Conservation (phyloP, 2,888 invertebrate species). For the Sceliomorpha sp. region DNA sequence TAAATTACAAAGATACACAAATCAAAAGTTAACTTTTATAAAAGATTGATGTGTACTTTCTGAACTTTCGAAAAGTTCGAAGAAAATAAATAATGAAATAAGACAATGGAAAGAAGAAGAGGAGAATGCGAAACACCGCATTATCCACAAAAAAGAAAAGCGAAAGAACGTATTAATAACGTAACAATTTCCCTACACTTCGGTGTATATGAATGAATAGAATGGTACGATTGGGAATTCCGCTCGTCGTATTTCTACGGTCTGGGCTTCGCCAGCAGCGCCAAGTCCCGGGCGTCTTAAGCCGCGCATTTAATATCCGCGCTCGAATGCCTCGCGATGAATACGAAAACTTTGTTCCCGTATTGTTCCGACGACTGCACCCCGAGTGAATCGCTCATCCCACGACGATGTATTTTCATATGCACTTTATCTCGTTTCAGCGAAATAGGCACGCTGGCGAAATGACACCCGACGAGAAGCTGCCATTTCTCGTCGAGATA, state of each 20-base stretch:
- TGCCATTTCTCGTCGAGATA: constrained; percentile 41
- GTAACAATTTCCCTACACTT: constrained; percentile 29
- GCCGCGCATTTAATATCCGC: constrained; percentile 52
- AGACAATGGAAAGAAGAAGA: too few species aligned
- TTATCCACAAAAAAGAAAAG: too few species aligned
- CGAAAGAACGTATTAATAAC: constrained; percentile 9
- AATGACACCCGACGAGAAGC: constrained; percentile 43
- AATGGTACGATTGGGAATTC: constrained; percentile 40
- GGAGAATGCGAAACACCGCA: too few species aligned
- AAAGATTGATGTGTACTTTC: too few species aligned
- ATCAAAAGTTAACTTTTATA: too few species aligned
- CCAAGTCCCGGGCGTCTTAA: constrained; percentile 45
- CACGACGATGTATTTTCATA: constrained; percentile 53
- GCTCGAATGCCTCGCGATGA: constrained; percentile 52
- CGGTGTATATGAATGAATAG: constrained; percentile 36
- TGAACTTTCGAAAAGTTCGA: too few species aligned
- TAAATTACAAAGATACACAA: too few species aligned
- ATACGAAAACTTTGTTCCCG: constrained; percentile 53
- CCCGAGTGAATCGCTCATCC: constrained; percentile 44
- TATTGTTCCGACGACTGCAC: constrained; percentile 41
- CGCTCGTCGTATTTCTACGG: constrained; percentile 37
- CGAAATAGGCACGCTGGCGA: constrained; percentile 44
- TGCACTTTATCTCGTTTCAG: constrained; percentile 48
- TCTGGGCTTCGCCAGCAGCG: constrained; percentile 31
- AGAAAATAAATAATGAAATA: too few species aligned